Evolutionary conservation across 1,140 invertebrate genomes (phyloP).

Genomic region (Theocolax elegans): DNA sequence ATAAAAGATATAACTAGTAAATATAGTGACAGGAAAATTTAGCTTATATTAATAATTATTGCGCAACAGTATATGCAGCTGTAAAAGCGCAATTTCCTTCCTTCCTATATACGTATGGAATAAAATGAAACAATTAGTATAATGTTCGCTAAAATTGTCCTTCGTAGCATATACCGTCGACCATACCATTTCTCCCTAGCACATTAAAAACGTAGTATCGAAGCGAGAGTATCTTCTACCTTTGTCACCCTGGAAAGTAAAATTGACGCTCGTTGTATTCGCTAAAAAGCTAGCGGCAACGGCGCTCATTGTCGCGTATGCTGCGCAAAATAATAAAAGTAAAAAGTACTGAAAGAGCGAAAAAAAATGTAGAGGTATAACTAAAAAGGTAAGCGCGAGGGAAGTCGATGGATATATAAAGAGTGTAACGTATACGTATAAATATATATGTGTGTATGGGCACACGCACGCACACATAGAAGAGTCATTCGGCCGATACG

Average conservation of each 20-base stretch:
- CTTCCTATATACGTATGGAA: too few species aligned
- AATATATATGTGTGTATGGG: too few species aligned
- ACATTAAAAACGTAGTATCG: slow-evolving; percentile 32
- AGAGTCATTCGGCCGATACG: slow-evolving; percentile 53
- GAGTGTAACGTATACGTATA: too few species aligned
- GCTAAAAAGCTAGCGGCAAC: slow-evolving; percentile 31
- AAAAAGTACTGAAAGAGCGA: neutral
- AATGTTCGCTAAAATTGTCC: slow-evolving; percentile 18
- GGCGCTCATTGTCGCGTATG: neutral
- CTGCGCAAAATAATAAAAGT: slow-evolving; percentile 34
- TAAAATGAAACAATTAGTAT: slow-evolving; percentile 20
- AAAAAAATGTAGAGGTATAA: neutral
- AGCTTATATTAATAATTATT: too few species aligned
- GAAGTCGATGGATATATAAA: too few species aligned
- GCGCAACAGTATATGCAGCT: too few species aligned
- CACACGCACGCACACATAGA: too few species aligned
- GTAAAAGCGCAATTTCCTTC: too few species aligned
- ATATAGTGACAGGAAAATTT: too few species aligned
- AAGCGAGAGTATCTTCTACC: slow-evolving; percentile 34
- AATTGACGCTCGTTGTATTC: slow-evolving; percentile 37
- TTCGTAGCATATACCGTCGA: neutral
- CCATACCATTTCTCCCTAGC: neutral
- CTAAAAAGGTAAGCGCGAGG: slow-evolving; percentile 24
- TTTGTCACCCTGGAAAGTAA: slow-evolving; percentile 31
- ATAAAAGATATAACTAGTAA: too few species aligned